Evolutionary conservation across 2,113 vertebrate species (phyloP).

Genomic region (Burhinus oedicnemus): DNA sequence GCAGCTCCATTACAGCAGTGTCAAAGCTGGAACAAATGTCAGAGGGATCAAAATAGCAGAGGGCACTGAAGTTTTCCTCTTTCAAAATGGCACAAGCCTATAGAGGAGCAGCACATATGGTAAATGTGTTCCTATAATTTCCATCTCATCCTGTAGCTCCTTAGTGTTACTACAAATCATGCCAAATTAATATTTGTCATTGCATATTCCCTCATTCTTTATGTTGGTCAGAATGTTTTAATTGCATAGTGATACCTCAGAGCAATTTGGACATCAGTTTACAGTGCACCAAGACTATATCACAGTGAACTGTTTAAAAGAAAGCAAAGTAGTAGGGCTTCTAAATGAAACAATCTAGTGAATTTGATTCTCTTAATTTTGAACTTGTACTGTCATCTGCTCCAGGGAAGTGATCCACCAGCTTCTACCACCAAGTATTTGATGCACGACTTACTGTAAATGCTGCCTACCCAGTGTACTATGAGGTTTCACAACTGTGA

Average conservation of each 20-base stretch:
- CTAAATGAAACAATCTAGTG: not conserved
- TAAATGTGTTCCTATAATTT: not conserved
- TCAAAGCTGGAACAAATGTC: not conserved
- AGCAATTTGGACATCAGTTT: not conserved
- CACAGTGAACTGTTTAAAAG: not conserved
- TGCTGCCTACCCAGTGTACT: not conserved
- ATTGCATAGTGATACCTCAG: not conserved
- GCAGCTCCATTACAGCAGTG: not conserved
- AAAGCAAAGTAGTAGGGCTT: not conserved
- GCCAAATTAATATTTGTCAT: not conserved
- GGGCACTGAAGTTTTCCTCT: not conserved
- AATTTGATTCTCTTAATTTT: not conserved
- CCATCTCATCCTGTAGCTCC: not conserved
- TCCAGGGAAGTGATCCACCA: not conserved
- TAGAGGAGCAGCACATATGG: not conserved
- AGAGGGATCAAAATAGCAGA: not conserved
- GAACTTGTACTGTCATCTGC: not conserved
- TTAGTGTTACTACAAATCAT: not conserved
- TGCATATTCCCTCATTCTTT: not conserved
- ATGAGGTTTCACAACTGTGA: not conserved
- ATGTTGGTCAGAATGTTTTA: not conserved
- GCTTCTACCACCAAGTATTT: not conserved
- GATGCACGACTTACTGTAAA: not conserved
- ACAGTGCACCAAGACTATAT: not conserved
- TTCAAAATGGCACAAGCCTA: not conserved